A percentile compares a stretch with the other conserved stretches of the same genome.
These are phyloP conservation scores for Erpobdella octoculata DNA, from an alignment of 2,888 invertebrate species.

Conservation along the genomic window DNA sequence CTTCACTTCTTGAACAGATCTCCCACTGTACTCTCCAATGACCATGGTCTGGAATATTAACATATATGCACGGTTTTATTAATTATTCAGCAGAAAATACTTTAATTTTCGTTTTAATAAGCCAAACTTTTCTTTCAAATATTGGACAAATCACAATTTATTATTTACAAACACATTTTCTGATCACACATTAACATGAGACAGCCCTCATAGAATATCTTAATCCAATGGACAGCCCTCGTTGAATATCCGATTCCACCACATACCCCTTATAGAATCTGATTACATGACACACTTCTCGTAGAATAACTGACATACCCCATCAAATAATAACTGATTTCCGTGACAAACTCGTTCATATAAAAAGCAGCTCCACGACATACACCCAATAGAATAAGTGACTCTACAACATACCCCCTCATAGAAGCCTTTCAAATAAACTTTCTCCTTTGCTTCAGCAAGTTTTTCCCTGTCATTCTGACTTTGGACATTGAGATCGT, in stretches of 20 bases:
- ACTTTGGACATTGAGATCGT: conserved; percentile 77
- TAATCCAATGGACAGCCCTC: no score
- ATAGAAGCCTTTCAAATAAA: conserved; percentile 92
- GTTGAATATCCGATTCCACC: no score
- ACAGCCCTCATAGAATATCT: no score
- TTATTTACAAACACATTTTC: no score
- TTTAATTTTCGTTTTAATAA: no score
- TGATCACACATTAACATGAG: no score
- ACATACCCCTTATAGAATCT: no score
- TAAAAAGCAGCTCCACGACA: no score
- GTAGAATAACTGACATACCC: neutral
- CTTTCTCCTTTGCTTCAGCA: conserved; percentile 84
- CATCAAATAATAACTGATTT: neutral
- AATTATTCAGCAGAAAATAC: neutral
- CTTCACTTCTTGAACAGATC: conserved; percentile 88
- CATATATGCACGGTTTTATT: neutral
- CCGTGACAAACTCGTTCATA: neutral
- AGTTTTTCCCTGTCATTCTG: conserved; percentile 94
- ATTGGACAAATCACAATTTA: no score
- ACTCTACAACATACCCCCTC: conserved; percentile 57
- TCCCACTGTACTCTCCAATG: conserved; percentile 78
- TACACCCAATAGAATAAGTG: no score
- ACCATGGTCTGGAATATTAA: conserved; percentile 59
- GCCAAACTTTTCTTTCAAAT: no score
- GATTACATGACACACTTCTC: no score